These are phyloP conservation scores for Neofelis nebulosa DNA, from an alignment of 2,113 vertebrate species.

Conservation along the genomic window DNA sequence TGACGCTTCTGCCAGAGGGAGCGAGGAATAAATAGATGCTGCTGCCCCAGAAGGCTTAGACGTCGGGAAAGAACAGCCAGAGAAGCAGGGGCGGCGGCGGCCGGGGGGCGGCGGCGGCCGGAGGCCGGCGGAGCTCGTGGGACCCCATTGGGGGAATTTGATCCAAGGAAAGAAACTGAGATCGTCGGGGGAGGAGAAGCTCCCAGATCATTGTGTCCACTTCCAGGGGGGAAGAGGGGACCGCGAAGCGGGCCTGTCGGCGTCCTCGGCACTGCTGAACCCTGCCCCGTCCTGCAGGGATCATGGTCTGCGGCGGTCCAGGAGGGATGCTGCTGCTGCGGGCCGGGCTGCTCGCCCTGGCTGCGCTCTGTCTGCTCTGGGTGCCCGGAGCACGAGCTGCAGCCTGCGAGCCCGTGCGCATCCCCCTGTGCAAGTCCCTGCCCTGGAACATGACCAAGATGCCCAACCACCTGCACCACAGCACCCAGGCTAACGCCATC, in stretches of 20 bases:
- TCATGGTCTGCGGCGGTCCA: constrained; percentile 34
- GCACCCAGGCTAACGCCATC: constrained; percentile 98
- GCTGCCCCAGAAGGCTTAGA: constrained; percentile 37
- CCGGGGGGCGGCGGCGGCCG: constrained; percentile 20
- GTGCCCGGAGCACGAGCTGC: constrained; percentile 81
- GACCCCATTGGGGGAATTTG: constrained; percentile 54
- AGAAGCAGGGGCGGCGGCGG: constrained; percentile 17
- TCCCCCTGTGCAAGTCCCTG: constrained; percentile 95
- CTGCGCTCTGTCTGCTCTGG: constrained; percentile 81
- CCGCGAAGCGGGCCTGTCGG: neutral
- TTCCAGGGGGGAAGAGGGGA: neutral
- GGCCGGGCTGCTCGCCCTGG: constrained; percentile 76
- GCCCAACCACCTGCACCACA: constrained; percentile 99
- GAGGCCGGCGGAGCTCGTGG: constrained; percentile 37
- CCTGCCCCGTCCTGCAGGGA: neutral
- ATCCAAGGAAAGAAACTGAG: constrained; percentile 50
- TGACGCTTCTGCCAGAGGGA: constrained; percentile 29
- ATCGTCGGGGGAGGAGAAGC: constrained; percentile 45
- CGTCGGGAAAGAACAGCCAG: constrained; percentile 21
- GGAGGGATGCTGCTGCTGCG: constrained; percentile 21
- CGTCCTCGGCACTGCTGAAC: neutral
- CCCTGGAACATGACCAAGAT: constrained; percentile 99
- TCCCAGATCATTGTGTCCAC: constrained; percentile 7
- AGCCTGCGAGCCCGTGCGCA: constrained; percentile 94
- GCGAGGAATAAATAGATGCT: constrained; percentile 61